Evolutionary conservation across 2,888 invertebrate genomes (phyloP).

Genomic region (Archips crataeganus): DNA sequence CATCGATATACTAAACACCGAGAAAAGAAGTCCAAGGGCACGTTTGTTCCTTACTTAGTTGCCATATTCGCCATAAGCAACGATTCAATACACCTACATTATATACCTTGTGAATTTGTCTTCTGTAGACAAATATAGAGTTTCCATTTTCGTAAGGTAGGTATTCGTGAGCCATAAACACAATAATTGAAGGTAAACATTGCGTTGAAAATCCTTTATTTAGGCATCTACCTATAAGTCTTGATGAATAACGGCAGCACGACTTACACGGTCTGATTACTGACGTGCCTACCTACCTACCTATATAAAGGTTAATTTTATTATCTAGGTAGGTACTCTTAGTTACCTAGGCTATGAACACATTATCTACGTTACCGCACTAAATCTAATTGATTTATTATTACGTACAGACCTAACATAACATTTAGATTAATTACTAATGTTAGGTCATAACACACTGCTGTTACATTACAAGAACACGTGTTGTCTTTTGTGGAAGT

Average conservation of each 20-base stretch:
- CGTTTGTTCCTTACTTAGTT: neutral
- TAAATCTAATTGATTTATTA: neutral
- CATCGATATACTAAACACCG: neutral
- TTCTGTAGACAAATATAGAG: constrained; percentile 15
- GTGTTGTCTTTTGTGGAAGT: neutral
- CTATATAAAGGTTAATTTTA: neutral
- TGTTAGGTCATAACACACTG: neutral
- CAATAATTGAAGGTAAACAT: constrained; percentile 26
- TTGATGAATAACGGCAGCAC: neutral
- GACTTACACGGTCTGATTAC: constrained; percentile 6
- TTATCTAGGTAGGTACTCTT: neutral
- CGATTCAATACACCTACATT: neutral
- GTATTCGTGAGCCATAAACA: neutral
- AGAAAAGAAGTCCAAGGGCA: constrained; percentile 17
- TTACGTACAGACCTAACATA: neutral
- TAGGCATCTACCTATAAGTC: constrained; percentile 5
- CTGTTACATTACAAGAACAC: neutral
- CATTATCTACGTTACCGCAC: neutral
- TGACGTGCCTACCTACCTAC: neutral
- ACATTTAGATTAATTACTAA: neutral
- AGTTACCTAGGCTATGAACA: neutral
- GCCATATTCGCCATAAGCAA: neutral
- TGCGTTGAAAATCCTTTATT: constrained; percentile 15
- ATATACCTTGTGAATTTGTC: neutral
- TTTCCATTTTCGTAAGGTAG: neutral